These are phyloP conservation scores for Enteromius afrohamiltoni DNA, from an alignment of 2,797 vertebrate genomes.

Conservation along the genomic window DNA sequence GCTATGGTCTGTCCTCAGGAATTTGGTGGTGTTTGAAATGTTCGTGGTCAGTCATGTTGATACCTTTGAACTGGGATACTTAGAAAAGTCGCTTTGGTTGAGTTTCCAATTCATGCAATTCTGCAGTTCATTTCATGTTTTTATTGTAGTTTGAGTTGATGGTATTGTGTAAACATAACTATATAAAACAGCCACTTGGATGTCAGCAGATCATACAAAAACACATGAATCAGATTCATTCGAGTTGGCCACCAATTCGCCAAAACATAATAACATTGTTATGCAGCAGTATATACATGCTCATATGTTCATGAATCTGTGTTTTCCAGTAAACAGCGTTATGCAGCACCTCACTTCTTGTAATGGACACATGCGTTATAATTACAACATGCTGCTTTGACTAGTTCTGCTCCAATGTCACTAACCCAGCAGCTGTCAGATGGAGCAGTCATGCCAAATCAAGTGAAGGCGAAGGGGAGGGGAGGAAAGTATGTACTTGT, in stretches of 20 bases:
- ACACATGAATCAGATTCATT: neutral
- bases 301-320: neutral
- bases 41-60: too few species aligned
- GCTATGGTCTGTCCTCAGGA: neutral
- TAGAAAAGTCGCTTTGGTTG: neutral
- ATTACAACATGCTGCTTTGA: conserved; percentile 19
- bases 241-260: neutral
- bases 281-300: neutral
- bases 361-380: conserved; percentile 10
- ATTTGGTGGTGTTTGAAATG: neutral
- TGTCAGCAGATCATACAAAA: neutral
- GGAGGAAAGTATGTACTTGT: conserved; percentile 59
- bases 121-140: neutral
- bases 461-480: conserved; percentile 6
- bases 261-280: neutral
- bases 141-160: neutral
- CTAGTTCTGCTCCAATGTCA: conserved; percentile 37
- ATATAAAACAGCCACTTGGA: neutral
- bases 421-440: conserved; percentile 33
- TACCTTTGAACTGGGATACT: neutral
- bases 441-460: conserved; percentile 51
- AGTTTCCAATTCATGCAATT: neutral
- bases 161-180: neutral
- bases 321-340: neutral
- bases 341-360: neutral